Base-by-base conservation (phyloP, 2,113 vertebrate genomes). In the Labrus mixtus region DNA sequence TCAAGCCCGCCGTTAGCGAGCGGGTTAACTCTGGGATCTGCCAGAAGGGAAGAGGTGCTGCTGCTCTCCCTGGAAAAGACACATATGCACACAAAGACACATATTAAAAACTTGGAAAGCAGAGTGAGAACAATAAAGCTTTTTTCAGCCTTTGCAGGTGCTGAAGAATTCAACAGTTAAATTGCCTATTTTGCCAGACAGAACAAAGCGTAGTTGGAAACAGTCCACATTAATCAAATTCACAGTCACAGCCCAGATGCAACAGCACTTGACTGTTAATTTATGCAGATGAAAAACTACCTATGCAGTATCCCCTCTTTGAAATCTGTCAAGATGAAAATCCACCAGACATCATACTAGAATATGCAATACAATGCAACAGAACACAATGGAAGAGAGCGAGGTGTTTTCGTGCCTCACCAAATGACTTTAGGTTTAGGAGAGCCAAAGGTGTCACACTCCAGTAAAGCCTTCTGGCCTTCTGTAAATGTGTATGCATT, bases 381-480 rank as follows among this genome's bases (percentile, higher is more conserved):
- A 53, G n/a, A 60, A 23, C 17, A 43, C 37, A 68, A n/a, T 39
- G 5, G 2, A 62, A 53, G 6, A 23, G 13, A 60, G 46, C 36
- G 22, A 41, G 68, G 37, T 20, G 19, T 19, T 29, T 3, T 12
- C 12, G 17, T 13, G 59, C n/a, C 95, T 95, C 89, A 98, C 97
- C 97, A 97, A 83, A 85, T 83, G 45, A 97, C 87, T 10, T 87
- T 93, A 39, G 97, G 96, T 76, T 93, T 93, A 0, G 97, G 97
- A 0, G 96, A 96, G 16, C 96, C 96, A 43, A 97, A 98, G 76
- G 92, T 95, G 56, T 93, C 91, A 77, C 96, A 98, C 33, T 95
- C 89, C 70, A 98, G 63, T 17, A 84, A 73, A 22, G 92, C 94
- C 0, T 86, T 93, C 79, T 94, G 91, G 53, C 95, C 95, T 76